Evolutionary conservation across 1,140 invertebrate species (phyloP), one percentile per base, ranked within the genome.

Genomic region (Muscidifurax raptorellus): DNA sequence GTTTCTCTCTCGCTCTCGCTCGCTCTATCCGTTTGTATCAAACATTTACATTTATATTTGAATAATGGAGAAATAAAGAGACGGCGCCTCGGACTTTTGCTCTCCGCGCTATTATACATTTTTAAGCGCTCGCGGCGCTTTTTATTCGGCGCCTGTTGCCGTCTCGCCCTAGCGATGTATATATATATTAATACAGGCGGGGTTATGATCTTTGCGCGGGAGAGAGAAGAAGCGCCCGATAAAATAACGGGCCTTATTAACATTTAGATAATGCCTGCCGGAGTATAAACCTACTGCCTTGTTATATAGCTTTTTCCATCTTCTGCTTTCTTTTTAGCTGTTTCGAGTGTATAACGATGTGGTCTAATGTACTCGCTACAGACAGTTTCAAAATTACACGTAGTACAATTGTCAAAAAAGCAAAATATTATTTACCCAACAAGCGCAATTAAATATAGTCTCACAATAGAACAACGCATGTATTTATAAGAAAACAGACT

Each of bases 1-100:
- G 91, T 92, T 93, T 93, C 18, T 18, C 22, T 59, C 18, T 59
- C 52, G 22, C 30, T 28, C 30, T 71, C 36, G n/a, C 66, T 69
- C 12, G 93, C 92, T 92, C 92, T 92, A 92, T 93, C 90, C 92
- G 91, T 93, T 93, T 93, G 92, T 93, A 93, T 92, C 92, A 93
- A 59, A 93, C 92, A 93, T 93, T 93, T 93, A 93, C 92, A 93
- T 93, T 93, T 92, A 93, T 93, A 93, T 93, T 93, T 93, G 92
- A 93, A 93, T 93, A 93, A 93, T 93, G 91, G 92, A 87, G 91
- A 92, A 92, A 92, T 92, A 92, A 92, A 93, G 91, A 91, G 90
- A 87, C 88, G 85, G 84, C 81, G 88, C 79, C 85, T 89, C 89
- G 89, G 90, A 90, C 90, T 90, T 89, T 84, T 66, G 30, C 59